Evolutionary conservation across 2,888 invertebrate species (phyloP).

Genomic region (Auanema freiburgensis): DNA sequence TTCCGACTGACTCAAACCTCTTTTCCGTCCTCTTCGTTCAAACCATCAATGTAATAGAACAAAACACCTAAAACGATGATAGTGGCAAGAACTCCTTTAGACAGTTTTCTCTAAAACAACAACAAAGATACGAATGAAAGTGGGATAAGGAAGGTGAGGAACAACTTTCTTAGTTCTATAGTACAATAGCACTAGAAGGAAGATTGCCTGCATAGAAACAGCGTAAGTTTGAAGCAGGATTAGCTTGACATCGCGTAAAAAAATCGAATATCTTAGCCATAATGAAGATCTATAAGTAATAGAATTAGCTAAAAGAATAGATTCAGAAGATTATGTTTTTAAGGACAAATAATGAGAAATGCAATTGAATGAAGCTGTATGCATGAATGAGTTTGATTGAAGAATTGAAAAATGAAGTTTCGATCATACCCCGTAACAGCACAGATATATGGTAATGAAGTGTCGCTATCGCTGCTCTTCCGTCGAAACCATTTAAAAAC

Average conservation of each 20-base stretch:
- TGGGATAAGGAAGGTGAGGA: neutral
- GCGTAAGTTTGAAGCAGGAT: conserved; percentile 57
- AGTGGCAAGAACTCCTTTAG: conserved; percentile 39
- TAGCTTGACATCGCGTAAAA: conserved; percentile 57
- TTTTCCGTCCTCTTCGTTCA: conserved; percentile 54
- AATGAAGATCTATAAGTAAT: conserved; percentile 43
- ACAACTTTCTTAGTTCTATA: conserved; percentile 55
- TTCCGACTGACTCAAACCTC: conserved; percentile 24
- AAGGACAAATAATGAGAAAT: neutral
- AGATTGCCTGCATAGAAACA: conserved; percentile 56
- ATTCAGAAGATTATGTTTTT: neutral
- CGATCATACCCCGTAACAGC: conserved; percentile 48
- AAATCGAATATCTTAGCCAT: conserved; percentile 61
- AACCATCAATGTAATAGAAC: conserved; percentile 45
- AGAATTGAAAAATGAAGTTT: neutral
- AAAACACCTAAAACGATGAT: conserved; percentile 36
- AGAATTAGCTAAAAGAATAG: neutral
- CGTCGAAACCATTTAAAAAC: conserved; percentile 61
- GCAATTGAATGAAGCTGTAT: neutral
- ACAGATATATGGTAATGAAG: conserved; percentile 58
- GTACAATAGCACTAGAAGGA: conserved; percentile 52
- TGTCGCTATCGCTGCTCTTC: conserved; percentile 56
- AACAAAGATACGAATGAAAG: neutral
- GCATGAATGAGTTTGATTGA: neutral
- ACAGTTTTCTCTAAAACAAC: conserved; percentile 42